These are phyloP conservation scores for Ricordea florida DNA, from an alignment of 92 coral and sea anemone genomes.

Conservation along the genomic window DNA sequence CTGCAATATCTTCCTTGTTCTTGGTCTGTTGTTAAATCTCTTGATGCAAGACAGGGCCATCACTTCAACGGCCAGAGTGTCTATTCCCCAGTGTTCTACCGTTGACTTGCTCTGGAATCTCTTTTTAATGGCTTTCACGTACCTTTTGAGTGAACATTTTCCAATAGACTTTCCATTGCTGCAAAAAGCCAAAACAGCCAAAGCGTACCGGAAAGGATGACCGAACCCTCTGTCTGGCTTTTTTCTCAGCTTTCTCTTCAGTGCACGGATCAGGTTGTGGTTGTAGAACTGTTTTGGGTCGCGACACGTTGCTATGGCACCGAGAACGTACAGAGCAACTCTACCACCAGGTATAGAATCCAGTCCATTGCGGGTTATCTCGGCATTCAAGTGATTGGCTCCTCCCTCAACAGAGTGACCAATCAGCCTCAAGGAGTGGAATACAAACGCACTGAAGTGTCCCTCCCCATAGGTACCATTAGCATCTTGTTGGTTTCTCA, in stretches of 20 bases:
- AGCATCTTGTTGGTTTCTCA: conserved; percentile 12
- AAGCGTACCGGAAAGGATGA: conserved; percentile 72
- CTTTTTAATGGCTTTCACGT: not conserved
- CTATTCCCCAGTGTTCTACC: conserved; percentile 23
- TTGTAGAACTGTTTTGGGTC: conserved; percentile 66
- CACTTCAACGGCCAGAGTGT: conserved; percentile 67
- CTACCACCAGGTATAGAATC: conserved; percentile 52
- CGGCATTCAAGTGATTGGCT: conserved; percentile 17
- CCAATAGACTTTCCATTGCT: conserved; percentile 42
- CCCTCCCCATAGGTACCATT: conserved; percentile 20
- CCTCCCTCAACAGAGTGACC: conserved; percentile 59
- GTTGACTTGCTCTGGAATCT: not conserved
- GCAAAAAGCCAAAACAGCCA: conserved; percentile 72
- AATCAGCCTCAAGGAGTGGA: conserved; percentile 55
- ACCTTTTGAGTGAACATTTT: not conserved
- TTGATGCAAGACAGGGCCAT: conserved; percentile 78
- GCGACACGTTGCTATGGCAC: conserved; percentile 60
- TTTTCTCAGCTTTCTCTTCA: conserved; percentile 19
- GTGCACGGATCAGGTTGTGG: conserved; percentile 48
- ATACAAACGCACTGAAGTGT: conserved; percentile 51
- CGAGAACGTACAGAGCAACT: conserved; percentile 73
- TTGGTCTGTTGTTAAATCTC: not conserved
- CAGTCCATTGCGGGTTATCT: conserved; percentile 32
- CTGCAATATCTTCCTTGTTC: not conserved
- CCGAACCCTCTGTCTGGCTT: conserved; percentile 47